phyloP scores from a whole-genome alignment of 2,888 invertebrate species.

The Fragum sueziense region DNA sequence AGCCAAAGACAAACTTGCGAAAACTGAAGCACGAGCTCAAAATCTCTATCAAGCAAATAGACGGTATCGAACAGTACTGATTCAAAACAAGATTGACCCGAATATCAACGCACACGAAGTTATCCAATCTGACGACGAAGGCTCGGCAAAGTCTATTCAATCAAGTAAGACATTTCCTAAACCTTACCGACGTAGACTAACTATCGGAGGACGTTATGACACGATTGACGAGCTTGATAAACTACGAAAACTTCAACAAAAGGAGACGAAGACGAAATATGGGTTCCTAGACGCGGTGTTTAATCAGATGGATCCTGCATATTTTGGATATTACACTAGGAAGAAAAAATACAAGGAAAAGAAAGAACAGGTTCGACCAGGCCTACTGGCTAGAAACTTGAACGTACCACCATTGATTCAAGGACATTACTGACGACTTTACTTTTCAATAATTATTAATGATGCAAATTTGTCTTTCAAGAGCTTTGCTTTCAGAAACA shows the following conservation, averaged over 20 bases:
- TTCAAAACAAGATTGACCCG: slow-evolving; percentile 54
- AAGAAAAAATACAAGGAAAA: slow-evolving; percentile 17
- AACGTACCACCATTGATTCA: not conserved
- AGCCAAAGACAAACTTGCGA: slow-evolving; percentile 28
- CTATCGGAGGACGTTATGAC: slow-evolving; percentile 17
- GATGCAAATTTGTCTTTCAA: no score
- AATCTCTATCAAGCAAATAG: slow-evolving; percentile 34
- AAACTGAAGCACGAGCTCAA: slow-evolving; percentile 34
- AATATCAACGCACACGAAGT: slow-evolving; percentile 35
- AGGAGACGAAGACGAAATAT: slow-evolving; percentile 19
- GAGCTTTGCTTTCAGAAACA: no score
- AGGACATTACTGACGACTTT: not conserved
- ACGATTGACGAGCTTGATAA: slow-evolving; percentile 31
- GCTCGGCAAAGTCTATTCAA: not conserved
- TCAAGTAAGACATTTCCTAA: slow-evolving; percentile 28
- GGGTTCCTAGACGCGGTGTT: slow-evolving; percentile 25
- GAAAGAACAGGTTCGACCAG: slow-evolving; percentile 34
- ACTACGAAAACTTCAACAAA: slow-evolving; percentile 14
- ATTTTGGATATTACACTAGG: slow-evolving; percentile 43
- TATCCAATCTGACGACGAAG: not conserved
- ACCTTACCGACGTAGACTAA: slow-evolving; percentile 20
- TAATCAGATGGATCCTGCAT: slow-evolving; percentile 49
- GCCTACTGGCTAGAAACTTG: slow-evolving; percentile 36
- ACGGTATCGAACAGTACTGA: slow-evolving; percentile 30
- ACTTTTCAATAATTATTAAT: no score